Evolutionary conservation across 2,113 vertebrate species (phyloP).

Genomic region (Mobula hypostoma): DNA sequence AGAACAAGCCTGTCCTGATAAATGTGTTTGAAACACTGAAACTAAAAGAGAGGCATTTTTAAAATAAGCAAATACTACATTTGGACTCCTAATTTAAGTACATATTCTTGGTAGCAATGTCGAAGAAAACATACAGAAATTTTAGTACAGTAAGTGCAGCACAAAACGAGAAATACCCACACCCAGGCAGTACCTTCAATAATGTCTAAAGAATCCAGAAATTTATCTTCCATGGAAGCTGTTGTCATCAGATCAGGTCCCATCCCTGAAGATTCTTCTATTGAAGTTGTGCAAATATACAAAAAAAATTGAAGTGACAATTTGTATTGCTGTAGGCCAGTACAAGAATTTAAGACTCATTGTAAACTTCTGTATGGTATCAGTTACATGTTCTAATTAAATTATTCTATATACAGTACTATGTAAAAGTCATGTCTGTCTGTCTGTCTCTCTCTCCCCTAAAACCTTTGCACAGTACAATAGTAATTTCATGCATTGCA

Average conservation of each 20-base stretch:
- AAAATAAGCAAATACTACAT: not conserved
- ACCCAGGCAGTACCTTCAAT: constrained; percentile 67
- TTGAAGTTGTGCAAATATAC: constrained; percentile 43
- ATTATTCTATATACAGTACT: not conserved
- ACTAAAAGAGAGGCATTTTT: not conserved
- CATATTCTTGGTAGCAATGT: not conserved
- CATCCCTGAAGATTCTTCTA: constrained; percentile 74
- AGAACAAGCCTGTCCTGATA: too few relatives aligned
- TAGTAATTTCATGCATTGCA: too few relatives aligned
- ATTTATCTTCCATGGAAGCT: constrained; percentile 55
- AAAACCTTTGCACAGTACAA: too few relatives aligned
- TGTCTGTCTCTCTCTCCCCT: too few relatives aligned
- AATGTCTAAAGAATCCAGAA: constrained; percentile 49
- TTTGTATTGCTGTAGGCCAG: not conserved
- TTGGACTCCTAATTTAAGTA: not conserved
- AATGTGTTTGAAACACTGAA: not conserved
- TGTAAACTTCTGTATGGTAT: not conserved
- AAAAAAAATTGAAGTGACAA: not conserved
- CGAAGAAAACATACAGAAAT: not conserved
- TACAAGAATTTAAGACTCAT: not conserved
- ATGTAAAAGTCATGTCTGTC: too few relatives aligned
- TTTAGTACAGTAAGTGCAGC: not conserved
- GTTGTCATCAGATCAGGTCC: constrained; percentile 61
- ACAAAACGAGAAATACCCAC: constrained; percentile 41
- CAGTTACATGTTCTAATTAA: not conserved